Evolutionary conservation across 2,888 invertebrate genomes (phyloP), one percentile per base, ranked within the genome.

Genomic region (Lycocerus yunnanus): DNA sequence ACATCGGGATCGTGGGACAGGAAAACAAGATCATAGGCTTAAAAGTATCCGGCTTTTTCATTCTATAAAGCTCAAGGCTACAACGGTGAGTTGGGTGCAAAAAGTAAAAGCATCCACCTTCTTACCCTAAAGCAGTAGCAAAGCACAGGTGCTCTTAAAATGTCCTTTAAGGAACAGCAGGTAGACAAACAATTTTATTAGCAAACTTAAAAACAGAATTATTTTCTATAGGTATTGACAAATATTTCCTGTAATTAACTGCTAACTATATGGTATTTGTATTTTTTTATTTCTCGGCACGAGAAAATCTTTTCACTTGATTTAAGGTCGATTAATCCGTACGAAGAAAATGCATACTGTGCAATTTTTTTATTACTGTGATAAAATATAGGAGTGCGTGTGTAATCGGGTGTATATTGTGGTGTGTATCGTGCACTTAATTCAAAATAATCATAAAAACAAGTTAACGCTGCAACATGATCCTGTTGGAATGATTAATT

Each of bases 21-120:
- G 74, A 78, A 78, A 78, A 78, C 68, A 78, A 74, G 78, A 78
- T 78, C 74, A 78, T 71, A 65, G 61, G 74, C 71, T 74, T 74
- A 74, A 58, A 65, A 27, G 67, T 75, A 78, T 78, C 76, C 78
- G 78, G 78, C 78, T 76, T 68, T 69, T 66, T 58, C 58, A 43
- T 58, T 20, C 13, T 27, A 58, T 15, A 16, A 66, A 66, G 66
- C 72, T 74, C 76, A 76, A 76, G 72, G 76, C 58, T 76, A 60
- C 66, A 58, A 67, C 66, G 60, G 59, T 68, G 20, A 65, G 71
- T 43, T 15, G 71, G 24, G 61, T 69, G 74, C 73, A 74, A 74
- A 73, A 74, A 77, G 74, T 71, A 74, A 74, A 74, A 74, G 66
- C 71, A 68, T 15, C 70, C 69, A 66, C 43, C 74, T 58, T 65